Evolutionary conservation across 2,113 vertebrate genomes (phyloP), one percentile per base, ranked within the genome.

Genomic region (Mohoua ochrocephala): DNA sequence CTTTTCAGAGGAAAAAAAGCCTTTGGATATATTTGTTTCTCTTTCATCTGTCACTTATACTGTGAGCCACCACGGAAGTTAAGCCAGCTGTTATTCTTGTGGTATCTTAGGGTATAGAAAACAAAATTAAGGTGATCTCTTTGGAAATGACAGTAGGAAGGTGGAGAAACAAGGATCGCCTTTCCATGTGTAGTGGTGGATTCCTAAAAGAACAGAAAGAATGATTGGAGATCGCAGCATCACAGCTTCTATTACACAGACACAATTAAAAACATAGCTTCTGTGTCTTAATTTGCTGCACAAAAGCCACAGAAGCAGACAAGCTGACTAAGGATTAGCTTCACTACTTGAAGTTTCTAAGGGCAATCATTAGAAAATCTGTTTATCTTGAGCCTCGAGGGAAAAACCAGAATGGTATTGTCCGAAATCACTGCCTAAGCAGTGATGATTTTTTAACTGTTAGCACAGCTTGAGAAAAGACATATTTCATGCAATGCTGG

Each of bases 151-250:
- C 33, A 59, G 11, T 0, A 1, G 41, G 33, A 76, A 54, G 22
- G 35, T 80, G 39, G 59, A 81, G 50, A 77, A 91, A 47, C 3
- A 21, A 39, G 42, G 45, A n/a, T 28, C 28, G 59, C 24, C 15
- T 74, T 74, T 74, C 37, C 0, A 0, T 30, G 11, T 7, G 7
- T 28, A 45, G 9, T 61, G 35, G 10, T 4, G 2, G 50, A 67
- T 44, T 41, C 64, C 42, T 54, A 68, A 59, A 74, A 63, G 33
- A 35, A 11, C 10, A 31, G 63, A 45, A 84, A 54, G n/a, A 39
- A 57, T 18, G 30, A 22, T n/a, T 52, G 0, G 6, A 63, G 19
- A 70, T 45, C 26, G 15, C 42, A 78, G n/a, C 14, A 23, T 31
- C 6, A 1, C 2, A 4, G 27, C 54, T 50, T 61, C 35, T 39